Evolutionary conservation across 2,113 vertebrate genomes (phyloP), one percentile per base, ranked within the genome.

Genomic region (Antidorcas marsupialis): DNA sequence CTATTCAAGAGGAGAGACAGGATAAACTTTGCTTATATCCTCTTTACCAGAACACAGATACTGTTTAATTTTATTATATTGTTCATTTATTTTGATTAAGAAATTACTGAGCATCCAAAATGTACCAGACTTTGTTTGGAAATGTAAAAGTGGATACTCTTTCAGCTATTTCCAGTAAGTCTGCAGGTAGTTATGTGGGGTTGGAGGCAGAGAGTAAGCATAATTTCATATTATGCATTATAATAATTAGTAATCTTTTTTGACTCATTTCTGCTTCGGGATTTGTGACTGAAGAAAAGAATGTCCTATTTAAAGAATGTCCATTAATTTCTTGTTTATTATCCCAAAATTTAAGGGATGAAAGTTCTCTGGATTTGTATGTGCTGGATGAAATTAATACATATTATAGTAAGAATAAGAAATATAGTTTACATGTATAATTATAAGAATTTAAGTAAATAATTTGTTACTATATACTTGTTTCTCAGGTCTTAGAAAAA

Each of bases 401-500:
- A 45, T 53, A 95, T 71, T 89, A 71, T 92, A 94, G 85, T 83
- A 89, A 87, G 62, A 92, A 78, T 71, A 57, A 81, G 23, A 33
- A 43, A 76, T n/a, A 91, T 7, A 94, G 23, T 91, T 81, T 93
- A 67, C 3, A 76, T 88, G 78, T 79, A 14, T 93, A 90, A 53
- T 89, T 86, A 79, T 33, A 83, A 39, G 53, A 83, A 16, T 82
- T 97, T 94, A 79, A 91, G 27, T 71, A 87, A 91, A 74, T 96
- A 97, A 97, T 95, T 97, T 94, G 94, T 97, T 98, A 88, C 97
- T 95, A 81, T 95, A 45, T 98, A 59, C 94, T 98, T 97, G 13
- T 89, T 98, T 98, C 30, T 85, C 97, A 99, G 99, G 99, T 99
- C 97, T 99, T 99, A 98, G 99, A 99, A 98, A 99, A 99, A 98